A percentile compares a stretch with the other conserved stretches of the same genome.
Evolutionary conservation across 2,888 invertebrate species (phyloP).

Genomic region (Melanargia galathea): DNA sequence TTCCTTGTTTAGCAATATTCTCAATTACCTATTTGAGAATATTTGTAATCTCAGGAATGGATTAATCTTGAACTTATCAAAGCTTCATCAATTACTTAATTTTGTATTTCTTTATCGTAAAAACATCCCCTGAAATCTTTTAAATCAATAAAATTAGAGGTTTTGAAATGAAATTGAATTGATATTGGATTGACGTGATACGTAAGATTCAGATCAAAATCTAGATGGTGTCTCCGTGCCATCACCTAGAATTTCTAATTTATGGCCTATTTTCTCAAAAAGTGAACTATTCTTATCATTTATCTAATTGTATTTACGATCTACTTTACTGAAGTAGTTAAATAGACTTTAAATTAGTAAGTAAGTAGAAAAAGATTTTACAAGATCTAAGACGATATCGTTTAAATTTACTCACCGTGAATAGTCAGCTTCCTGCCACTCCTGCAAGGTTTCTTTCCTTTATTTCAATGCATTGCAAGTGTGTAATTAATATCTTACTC

Average conservation of each 20-base stretch:
- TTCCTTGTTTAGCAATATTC: no score
- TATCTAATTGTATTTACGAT: background rate
- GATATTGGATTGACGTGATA: slow-evolving; percentile 17
- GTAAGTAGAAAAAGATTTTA: background rate
- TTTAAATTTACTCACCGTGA: slow-evolving; percentile 3
- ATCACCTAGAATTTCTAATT: background rate
- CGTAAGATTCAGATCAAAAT: slow-evolving; percentile 19
- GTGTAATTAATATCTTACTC: slow-evolving; percentile 47
- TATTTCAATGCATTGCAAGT: slow-evolving; percentile 63
- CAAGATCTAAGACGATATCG: background rate
- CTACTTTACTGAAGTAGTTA: background rate
- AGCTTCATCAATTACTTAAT: background rate
- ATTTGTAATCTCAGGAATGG: no score
- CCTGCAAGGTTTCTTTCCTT: slow-evolving; percentile 16
- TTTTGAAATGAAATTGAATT: background rate
- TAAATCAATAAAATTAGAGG: background rate
- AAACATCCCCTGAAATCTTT: background rate
- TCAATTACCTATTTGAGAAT: no score
- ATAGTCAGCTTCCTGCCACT: background rate
- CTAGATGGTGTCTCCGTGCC: slow-evolving; percentile 30
- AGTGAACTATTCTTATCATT: background rate
- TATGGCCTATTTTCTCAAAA: background rate
- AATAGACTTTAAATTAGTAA: background rate
- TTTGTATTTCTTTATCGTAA: background rate
- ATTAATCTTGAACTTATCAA: no score